These are phyloP conservation scores for Anthopleura sola DNA, from an alignment of 64 coral and sea anemone species.

Conservation along the genomic window DNA sequence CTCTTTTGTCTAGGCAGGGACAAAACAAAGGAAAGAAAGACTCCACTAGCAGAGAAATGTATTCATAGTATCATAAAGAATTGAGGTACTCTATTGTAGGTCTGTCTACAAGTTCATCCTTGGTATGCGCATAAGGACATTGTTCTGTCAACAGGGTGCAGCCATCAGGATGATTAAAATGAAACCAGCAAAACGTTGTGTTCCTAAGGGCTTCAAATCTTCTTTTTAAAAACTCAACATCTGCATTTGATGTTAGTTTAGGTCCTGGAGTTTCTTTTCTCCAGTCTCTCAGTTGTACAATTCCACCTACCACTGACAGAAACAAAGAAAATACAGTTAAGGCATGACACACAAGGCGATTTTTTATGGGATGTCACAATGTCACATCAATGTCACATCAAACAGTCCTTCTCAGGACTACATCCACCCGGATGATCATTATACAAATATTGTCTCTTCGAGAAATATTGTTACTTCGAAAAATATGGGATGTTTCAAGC, in stretches of 20 bases:
- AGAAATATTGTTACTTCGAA: too few relatives aligned
- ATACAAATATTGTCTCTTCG: too few relatives aligned
- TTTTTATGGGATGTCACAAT: too few relatives aligned
- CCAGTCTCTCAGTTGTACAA: constrained; percentile 71
- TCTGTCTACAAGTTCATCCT: constrained; percentile 56
- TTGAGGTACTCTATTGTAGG: constrained; percentile 54
- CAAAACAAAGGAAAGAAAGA: too few relatives aligned
- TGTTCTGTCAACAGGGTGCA: constrained; percentile 47
- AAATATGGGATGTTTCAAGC: too few relatives aligned
- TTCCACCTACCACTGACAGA: constrained; percentile 35
- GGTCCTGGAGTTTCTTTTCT: constrained; percentile 32
- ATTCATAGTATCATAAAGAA: constrained; percentile 11
- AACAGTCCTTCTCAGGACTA: too few relatives aligned
- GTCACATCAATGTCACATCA: too few relatives aligned
- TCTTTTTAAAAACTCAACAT: constrained; percentile 38
- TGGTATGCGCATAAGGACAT: constrained; percentile 69
- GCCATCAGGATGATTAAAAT: constrained; percentile 77
- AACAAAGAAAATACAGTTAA: neutral
- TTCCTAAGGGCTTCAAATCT: constrained; percentile 65
- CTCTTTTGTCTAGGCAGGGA: too few relatives aligned
- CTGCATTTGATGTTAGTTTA: constrained; percentile 40
- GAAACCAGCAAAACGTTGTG: constrained; percentile 80
- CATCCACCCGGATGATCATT: too few relatives aligned
- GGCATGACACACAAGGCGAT: too few relatives aligned
- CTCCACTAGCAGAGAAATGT: too few relatives aligned